Base-by-base conservation (phyloP, 2,113 vertebrate species). In the Rhabdornis inornatus region DNA sequence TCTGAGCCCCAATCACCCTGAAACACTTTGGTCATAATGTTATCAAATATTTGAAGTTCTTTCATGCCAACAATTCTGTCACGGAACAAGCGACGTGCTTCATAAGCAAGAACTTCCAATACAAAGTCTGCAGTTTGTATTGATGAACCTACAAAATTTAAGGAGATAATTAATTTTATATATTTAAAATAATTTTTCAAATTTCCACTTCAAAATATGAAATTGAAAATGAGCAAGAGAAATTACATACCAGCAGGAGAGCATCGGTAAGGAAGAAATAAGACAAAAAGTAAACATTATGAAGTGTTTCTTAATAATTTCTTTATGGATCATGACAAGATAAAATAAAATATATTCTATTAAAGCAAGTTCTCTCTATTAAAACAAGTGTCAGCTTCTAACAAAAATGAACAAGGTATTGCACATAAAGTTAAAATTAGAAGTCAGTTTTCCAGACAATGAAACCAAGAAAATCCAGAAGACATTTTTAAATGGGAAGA, bases 1-100 rank as follows among this genome's bases (percentile, higher is more conserved):
- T 99, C 99, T 53, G 98, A 99, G 82, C 98, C 97, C 99, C 99
- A 99, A 79, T 99, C 99, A 89, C 97, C 98, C 57, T 98, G 98
- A 95, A 99, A 97, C 59, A 99, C 98, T 24, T 99, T 98, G 15
- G 97, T 97, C 87, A 99, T 98, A 97, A 99, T 97, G 96, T 97
- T 99, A 87, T 99, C 99, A 96, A 99, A 99, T 37, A 97, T 52
- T 71, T 98, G 97, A 77, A 98, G 97, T 82, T 99, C 99, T 96
- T 99, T 99, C 57, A 95, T 39, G 61, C 97, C 98, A 94, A 99
- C 99, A 35, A 99, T 98, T 79, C 98, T 98, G 97, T 99, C 99
- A 96, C 99, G 98, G 97, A 99, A 99, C 79, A 99, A 98, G 80
- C 99, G 97, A 44, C 74, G 78, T 45, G 98, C 99, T 98, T 99